Conservation (phyloP, 1,140 invertebrate species). For the Cyclina sinensis region DNA sequence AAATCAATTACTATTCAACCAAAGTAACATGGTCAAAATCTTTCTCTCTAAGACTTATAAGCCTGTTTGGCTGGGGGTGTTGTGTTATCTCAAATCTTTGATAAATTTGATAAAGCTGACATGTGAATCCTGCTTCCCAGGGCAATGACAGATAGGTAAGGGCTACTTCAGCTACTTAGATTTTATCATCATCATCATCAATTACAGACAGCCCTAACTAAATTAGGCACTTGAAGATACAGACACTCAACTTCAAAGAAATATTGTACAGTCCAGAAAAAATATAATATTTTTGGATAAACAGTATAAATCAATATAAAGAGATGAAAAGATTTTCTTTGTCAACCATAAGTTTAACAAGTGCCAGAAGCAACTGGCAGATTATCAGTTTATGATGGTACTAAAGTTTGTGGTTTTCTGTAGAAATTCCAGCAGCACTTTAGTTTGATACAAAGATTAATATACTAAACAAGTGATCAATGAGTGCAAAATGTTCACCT, state of each 20-base stretch:
- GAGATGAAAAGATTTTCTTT: slow-evolving; percentile 32
- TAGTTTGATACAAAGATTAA: no score
- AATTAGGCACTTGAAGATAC: slow-evolving; percentile 24
- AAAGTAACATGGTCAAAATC: not conserved
- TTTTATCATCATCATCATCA: slow-evolving; percentile 50
- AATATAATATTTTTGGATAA: not conserved
- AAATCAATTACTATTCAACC: no score
- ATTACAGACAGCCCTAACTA: slow-evolving; percentile 33
- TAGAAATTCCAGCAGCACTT: no score
- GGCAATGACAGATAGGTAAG: slow-evolving; percentile 45
- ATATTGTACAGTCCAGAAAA: slow-evolving; percentile 4
- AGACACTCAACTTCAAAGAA: slow-evolving; percentile 20
- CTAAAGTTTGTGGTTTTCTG: no score
- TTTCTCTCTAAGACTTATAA: not conserved
- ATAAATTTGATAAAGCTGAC: slow-evolving; percentile 49
- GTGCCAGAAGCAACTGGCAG: not conserved
- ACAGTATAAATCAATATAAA: not conserved
- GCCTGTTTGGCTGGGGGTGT: slow-evolving; percentile 16
- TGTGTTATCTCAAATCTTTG: slow-evolving; percentile 32
- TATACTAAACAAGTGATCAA: no score
- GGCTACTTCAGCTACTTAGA: slow-evolving; percentile 38
- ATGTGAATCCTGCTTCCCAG: slow-evolving; percentile 36
- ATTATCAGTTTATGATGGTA: not conserved
- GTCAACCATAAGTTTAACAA: slow-evolving; percentile 18
- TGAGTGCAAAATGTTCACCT: no score